Conservation (phyloP, 2,797 vertebrate species). For the Chelonia mydas region DNA sequence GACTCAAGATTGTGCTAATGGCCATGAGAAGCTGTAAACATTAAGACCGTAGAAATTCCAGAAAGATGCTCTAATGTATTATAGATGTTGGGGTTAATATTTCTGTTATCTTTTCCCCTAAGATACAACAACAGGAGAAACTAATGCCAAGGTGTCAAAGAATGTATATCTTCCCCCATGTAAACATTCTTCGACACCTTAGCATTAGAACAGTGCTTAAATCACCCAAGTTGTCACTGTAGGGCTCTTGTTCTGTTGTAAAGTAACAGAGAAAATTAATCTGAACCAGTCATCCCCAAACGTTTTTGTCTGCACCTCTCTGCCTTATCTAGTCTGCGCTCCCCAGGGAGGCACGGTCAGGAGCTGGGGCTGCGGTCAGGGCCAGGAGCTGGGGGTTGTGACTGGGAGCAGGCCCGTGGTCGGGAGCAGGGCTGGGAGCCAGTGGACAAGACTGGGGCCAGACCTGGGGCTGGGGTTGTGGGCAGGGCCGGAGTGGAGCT, state of each 20-base stretch:
- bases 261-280: background rate
- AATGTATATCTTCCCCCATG: background rate
- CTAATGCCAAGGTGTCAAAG: background rate
- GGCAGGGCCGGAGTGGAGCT: too few relatives aligned
- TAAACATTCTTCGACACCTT: background rate
- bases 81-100: background rate
- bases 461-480: too few relatives aligned
- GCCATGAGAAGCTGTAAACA: background rate
- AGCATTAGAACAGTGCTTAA: background rate
- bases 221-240: background rate
- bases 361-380: too few relatives aligned
- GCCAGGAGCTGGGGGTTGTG: too few relatives aligned
- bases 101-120: background rate
- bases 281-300: background rate
- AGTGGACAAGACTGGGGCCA: too few relatives aligned
- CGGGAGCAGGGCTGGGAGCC: too few relatives aligned
- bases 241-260: background rate
- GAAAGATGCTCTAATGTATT: background rate
- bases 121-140: constrained; percentile 24
- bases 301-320: too few relatives aligned
- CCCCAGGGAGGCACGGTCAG: too few relatives aligned
- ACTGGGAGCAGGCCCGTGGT: too few relatives aligned
- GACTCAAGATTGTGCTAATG: background rate
- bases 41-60: background rate
- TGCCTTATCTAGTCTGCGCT: too few relatives aligned